Evolutionary conservation across 2,797 vertebrate genomes (phyloP).

Genomic region (Melanotaenia trifasciata): DNA sequence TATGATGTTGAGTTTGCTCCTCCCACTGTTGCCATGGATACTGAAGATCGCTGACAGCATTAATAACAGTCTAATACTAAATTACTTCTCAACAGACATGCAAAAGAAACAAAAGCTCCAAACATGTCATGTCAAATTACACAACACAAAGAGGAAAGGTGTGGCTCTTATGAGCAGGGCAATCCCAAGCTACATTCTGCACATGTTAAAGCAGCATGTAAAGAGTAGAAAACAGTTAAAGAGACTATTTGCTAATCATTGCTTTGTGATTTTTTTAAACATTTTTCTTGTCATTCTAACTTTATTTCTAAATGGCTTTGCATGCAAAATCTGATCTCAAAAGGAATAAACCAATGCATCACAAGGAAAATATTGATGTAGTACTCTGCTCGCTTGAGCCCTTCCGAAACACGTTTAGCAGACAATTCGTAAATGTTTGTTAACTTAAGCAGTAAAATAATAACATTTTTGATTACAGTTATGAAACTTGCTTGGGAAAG

Average conservation of each 20-base stretch:
- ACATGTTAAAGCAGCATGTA: neutral
- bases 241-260: neutral
- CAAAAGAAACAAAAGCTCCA: neutral
- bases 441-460: conserved; percentile 12
- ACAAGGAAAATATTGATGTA: neutral
- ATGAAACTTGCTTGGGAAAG: conserved; percentile 12
- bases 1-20: conserved; percentile 15
- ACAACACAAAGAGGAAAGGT: neutral
- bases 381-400: neutral
- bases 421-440: neutral
- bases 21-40: conserved; percentile 27
- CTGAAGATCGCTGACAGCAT: conserved; percentile 14
- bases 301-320: neutral
- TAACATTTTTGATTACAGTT: neutral
- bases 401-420: conserved; percentile 1
- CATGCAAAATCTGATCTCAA: neutral
- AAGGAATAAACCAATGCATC: neutral
- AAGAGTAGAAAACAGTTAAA: neutral
- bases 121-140: neutral
- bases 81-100: conserved; percentile 15
- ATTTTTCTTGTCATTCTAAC: neutral
- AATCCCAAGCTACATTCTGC: neutral
- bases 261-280: neutral
- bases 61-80: conserved; percentile 1
- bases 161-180: neutral